Percentiles rank a stretch among this genome's conserved stretches.
These are phyloP conservation scores for Amaurobius ferox DNA, from an alignment of 2,888 invertebrate genomes.

Conservation along the genomic window DNA sequence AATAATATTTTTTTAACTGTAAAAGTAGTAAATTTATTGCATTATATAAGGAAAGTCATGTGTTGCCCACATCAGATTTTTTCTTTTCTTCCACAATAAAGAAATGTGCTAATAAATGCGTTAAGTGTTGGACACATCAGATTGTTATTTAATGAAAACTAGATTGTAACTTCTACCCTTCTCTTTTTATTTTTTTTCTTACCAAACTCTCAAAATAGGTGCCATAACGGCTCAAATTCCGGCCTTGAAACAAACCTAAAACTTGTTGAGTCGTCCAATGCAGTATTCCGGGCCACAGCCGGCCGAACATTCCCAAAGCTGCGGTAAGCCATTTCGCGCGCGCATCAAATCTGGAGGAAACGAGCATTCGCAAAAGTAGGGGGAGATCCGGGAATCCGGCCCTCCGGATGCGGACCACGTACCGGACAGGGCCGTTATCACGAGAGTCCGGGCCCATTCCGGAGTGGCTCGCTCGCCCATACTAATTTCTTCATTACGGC, in stretches of 20 bases:
- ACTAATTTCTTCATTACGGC: slow-evolving; percentile 47
- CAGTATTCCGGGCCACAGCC: neutral
- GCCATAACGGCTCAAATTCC: too few relatives aligned
- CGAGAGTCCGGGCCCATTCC: slow-evolving; percentile 33
- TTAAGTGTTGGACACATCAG: too few relatives aligned
- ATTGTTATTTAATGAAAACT: too few relatives aligned
- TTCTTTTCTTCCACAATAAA: too few relatives aligned
- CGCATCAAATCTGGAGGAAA: slow-evolving; percentile 22
- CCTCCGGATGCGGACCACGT: slow-evolving; percentile 51
- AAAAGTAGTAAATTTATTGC: too few relatives aligned
- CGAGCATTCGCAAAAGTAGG: neutral
- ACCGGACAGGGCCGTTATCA: slow-evolving; percentile 45
- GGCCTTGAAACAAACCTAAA: neutral
- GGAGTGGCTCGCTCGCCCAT: slow-evolving; percentile 26
- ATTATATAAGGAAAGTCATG: too few relatives aligned
- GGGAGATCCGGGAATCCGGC: slow-evolving; percentile 6
- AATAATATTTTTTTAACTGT: too few relatives aligned
- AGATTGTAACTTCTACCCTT: too few relatives aligned
- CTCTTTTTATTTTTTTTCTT: too few relatives aligned
- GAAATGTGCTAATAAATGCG: too few relatives aligned
- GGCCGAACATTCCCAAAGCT: neutral
- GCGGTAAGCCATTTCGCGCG: neutral
- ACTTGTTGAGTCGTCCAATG: slow-evolving; percentile 18
- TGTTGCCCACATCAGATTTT: too few relatives aligned
- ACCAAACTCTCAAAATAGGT: too few relatives aligned